Evolutionary conservation across 2,113 vertebrate species (phyloP).

Genomic region (Bambusicola thoracicus): DNA sequence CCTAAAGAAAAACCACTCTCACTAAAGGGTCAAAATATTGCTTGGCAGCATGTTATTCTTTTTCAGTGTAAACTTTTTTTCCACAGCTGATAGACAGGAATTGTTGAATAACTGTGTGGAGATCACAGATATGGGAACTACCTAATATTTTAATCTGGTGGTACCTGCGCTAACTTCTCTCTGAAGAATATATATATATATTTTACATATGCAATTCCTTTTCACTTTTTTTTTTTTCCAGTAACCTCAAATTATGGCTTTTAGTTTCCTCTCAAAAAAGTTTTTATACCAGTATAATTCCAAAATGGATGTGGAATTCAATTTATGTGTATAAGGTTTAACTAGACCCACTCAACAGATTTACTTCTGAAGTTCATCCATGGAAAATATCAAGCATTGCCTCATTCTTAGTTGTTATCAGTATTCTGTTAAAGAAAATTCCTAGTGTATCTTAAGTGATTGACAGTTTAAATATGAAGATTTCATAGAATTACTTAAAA

Average conservation of each 20-base stretch:
- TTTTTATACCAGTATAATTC: not conserved
- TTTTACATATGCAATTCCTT: not conserved
- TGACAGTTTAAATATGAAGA: rapidly evolving
- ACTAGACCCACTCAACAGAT: not conserved
- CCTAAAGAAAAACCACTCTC: slow-evolving; percentile 14
- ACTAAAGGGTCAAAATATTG: not conserved
- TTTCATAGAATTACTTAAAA: not conserved
- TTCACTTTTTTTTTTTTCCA: not conserved
- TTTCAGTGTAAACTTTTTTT: rapidly evolving
- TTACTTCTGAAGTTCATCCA: not conserved
- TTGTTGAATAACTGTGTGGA: not conserved
- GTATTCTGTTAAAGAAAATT: not conserved
- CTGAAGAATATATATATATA: too few species aligned
- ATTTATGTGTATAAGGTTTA: not conserved
- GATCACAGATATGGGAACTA: not conserved
- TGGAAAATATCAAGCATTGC: not conserved
- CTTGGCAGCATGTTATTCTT: not conserved
- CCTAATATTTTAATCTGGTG: not conserved
- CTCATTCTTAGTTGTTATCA: not conserved
- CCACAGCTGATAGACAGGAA: not conserved
- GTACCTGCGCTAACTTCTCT: not conserved
- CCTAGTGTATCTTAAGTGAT: not conserved
- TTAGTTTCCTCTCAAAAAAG: not conserved
- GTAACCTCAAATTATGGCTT: not conserved
- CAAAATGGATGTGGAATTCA: not conserved